Evolutionary conservation across 2,797 vertebrate species (phyloP).

Genomic region (Aulostomus chinensis): DNA sequence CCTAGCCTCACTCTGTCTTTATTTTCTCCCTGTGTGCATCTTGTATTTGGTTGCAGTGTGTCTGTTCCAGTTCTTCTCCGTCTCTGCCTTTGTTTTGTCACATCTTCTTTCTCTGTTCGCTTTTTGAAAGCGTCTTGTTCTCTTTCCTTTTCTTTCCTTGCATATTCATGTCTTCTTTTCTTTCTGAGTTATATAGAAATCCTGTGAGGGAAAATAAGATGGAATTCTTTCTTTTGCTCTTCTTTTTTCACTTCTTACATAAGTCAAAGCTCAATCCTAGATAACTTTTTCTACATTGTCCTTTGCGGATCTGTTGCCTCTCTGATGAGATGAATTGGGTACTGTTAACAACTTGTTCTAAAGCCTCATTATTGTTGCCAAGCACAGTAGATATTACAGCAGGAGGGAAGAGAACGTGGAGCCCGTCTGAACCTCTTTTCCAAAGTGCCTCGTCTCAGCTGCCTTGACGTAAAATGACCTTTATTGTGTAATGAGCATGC

Average conservation of each 20-base stretch:
- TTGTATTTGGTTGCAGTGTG: slow-evolving; percentile 10
- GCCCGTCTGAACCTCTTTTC: slow-evolving; percentile 4
- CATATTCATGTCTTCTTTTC: slow-evolving; percentile 2
- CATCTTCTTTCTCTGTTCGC: background rate
- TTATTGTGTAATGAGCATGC: slow-evolving; percentile 16
- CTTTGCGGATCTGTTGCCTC: slow-evolving; percentile 16
- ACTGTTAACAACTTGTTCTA: slow-evolving; percentile 29
- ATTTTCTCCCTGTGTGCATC: slow-evolving; percentile 4
- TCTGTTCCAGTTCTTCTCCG: slow-evolving; percentile 9
- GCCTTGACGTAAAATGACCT: slow-evolving; percentile 16
- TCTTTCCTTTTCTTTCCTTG: background rate
- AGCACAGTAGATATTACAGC: slow-evolving; percentile 18
- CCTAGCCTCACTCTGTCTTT: slow-evolving; percentile 4
- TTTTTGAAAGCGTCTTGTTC: slow-evolving; percentile 2
- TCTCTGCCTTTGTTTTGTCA: slow-evolving; percentile 12
- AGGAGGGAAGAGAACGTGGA: slow-evolving; percentile 18
- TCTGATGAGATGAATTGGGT: slow-evolving; percentile 23
- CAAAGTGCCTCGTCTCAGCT: slow-evolving; percentile 10
- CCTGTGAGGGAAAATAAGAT: slow-evolving; percentile 33
- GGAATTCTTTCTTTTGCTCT: slow-evolving; percentile 34
- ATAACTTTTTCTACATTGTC: slow-evolving; percentile 16
- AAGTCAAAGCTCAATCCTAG: slow-evolving; percentile 42
- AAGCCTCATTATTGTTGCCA: slow-evolving; percentile 37
- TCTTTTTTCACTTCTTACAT: slow-evolving; percentile 26
- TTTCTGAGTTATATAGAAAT: slow-evolving; percentile 29